phyloP scores from a whole-genome alignment of 2,113 vertebrate genomes.

The Dipodomys merriami region DNA sequence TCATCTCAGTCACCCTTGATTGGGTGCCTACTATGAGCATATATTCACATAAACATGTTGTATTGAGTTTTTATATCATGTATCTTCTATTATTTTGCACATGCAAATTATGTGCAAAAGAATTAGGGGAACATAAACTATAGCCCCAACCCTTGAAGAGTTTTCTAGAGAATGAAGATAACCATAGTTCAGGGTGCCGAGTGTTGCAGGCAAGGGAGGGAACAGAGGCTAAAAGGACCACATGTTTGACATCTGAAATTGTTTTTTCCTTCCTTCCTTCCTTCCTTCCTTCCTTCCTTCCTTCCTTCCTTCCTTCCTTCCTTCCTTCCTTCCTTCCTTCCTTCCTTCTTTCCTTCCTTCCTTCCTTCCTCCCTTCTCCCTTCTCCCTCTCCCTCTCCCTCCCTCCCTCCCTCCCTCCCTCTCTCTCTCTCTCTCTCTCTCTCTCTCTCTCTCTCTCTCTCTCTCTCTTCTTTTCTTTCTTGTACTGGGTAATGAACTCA shows the following conservation, averaged over 20 bases:
- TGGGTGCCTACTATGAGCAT: background rate
- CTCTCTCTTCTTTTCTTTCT: too few relatives aligned
- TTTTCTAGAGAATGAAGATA: background rate
- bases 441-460: too few relatives aligned
- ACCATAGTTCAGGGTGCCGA: background rate
- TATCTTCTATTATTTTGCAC: too few relatives aligned
- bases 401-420: too few relatives aligned
- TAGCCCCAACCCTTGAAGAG: background rate
- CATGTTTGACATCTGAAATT: background rate
- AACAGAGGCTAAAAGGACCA: background rate
- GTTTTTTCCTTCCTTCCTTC: background rate
- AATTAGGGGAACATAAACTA: background rate
- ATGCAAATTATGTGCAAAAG: background rate
- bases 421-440: too few relatives aligned
- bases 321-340: too few relatives aligned
- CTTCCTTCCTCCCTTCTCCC: too few relatives aligned
- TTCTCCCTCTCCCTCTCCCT: too few relatives aligned
- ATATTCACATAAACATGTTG: background rate
- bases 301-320: too few relatives aligned
- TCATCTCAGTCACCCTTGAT: background rate
- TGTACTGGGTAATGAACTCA: too few relatives aligned
- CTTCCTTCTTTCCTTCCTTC: too few relatives aligned
- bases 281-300: too few relatives aligned
- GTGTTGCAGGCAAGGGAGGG: background rate
- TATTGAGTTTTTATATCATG: background rate